These are phyloP conservation scores for Guaruba guarouba DNA, from an alignment of 2,113 vertebrate species.

Conservation along the genomic window DNA sequence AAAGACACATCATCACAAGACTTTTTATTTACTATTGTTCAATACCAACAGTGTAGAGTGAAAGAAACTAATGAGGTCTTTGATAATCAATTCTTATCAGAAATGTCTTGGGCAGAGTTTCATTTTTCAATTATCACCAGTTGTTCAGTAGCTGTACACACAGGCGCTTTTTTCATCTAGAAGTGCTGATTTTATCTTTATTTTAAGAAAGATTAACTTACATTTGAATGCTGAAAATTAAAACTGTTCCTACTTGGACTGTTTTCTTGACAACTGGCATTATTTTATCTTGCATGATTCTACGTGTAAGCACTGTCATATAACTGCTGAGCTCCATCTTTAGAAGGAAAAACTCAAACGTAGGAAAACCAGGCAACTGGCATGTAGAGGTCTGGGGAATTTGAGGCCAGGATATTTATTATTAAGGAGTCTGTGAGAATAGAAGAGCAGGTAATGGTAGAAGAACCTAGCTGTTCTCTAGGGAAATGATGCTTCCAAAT, in stretches of 20 bases:
- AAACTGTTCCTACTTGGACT: not conserved
- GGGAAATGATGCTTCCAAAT: not conserved
- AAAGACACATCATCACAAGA: constrained; percentile 35
- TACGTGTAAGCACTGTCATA: not conserved
- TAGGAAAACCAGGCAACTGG: not conserved
- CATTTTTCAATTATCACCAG: constrained; percentile 57
- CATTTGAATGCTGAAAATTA: not conserved
- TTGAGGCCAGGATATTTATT: not conserved
- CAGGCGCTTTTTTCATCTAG: not conserved
- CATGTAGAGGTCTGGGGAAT: not conserved
- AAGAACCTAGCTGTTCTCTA: not conserved
- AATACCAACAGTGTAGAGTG: constrained; percentile 17
- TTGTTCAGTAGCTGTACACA: constrained; percentile 36
- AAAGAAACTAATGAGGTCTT: constrained; percentile 62
- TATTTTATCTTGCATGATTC: not conserved
- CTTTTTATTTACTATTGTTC: constrained; percentile 61
- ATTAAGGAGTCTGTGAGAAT: not conserved
- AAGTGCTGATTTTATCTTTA: constrained; percentile 62
- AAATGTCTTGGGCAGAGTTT: constrained; percentile 32
- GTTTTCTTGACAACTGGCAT: not conserved
- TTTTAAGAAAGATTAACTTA: constrained; percentile 34
- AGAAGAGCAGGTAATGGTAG: not conserved
- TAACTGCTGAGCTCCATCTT: not conserved
- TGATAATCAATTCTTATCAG: constrained; percentile 66
- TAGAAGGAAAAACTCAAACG: not conserved